These are phyloP conservation scores for Myotis daubentonii DNA, from an alignment of 2,797 vertebrate species.

Conservation along the genomic window DNA sequence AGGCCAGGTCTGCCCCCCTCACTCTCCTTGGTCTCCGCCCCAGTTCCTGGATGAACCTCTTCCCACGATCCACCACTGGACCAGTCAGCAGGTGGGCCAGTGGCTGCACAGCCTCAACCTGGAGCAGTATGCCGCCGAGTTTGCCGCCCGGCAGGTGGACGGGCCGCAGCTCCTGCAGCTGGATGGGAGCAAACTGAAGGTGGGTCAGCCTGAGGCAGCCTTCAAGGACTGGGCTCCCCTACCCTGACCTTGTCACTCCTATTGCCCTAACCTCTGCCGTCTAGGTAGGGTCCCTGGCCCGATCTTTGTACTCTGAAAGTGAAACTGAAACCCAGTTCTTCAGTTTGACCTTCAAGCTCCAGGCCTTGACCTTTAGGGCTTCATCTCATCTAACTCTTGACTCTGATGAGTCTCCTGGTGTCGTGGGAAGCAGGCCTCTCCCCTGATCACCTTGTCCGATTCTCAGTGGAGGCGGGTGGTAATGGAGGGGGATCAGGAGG, in stretches of 20 bases:
- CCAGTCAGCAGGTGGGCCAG: slow-evolving; percentile 92
- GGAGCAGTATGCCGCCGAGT: slow-evolving; percentile 89
- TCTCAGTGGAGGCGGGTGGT: not conserved
- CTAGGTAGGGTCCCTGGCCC: not conserved
- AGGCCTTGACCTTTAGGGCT: not conserved
- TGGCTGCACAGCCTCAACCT: slow-evolving; percentile 92
- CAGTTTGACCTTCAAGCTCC: not conserved
- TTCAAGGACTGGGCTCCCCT: not conserved
- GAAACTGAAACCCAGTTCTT: not conserved
- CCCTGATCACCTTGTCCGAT: not conserved
- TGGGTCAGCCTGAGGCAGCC: slow-evolving; percentile 54
- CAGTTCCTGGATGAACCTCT: slow-evolving; percentile 90
- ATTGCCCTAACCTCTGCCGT: not conserved
- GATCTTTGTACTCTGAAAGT: not conserved
- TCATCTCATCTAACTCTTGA: not conserved
- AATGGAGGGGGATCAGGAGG: rapidly evolving
- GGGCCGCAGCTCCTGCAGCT: slow-evolving; percentile 90
- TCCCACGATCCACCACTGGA: slow-evolving; percentile 88
- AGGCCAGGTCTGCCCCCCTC: not conserved
- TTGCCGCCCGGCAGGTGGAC: slow-evolving; percentile 87
- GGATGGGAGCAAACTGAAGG: slow-evolving; percentile 91
- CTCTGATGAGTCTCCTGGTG: not conserved
- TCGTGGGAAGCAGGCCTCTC: not conserved
- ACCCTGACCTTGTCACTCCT: not conserved
- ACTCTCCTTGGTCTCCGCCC: not conserved